Evolutionary conservation across 2,113 vertebrate species (phyloP), one percentile per base, ranked within the genome.

Genomic region (Heliornis fulica): DNA sequence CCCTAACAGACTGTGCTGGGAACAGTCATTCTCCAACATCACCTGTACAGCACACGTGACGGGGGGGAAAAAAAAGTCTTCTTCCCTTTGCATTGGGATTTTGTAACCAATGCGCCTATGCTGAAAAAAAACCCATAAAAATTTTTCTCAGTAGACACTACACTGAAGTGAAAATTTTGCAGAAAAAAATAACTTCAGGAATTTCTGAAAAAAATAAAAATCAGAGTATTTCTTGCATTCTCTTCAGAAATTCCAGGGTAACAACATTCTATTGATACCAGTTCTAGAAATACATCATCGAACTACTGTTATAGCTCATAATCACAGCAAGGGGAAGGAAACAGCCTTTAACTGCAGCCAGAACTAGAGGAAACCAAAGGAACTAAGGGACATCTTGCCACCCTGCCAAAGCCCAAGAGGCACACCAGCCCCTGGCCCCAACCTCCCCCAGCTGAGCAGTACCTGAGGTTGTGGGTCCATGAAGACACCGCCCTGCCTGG

Each of bases 271-370:
- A 7, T 41, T 25, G 6, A 41, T 11, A 48, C 6, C 18, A 43
- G 10, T 18, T 21, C 41, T 36, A 7, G 7, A 22, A 31, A 31
- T 10, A 34, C 36, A 71, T 26, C 34, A 45, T 12, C 4, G 69
- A 10, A 34, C 10, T 20, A 6, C 8, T 40, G 13, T 15, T 11
- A 54, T 0, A 38, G 18, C 9, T 45, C 2, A 0, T 4, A 29
- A 6, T 16, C 18, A 46, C 29, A 75, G 3, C 5, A 2, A 74
- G 34, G 16, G 28, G 22, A 43, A 5, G 2, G 20, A 74, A 84
- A 57, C 18, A 32, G 0, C 4, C 21, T 72, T 36, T 14, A 28
- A n/a, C 32, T 21, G 3, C 63, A 80, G 31, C 3, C 34, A 70
- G 17, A 2, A 3, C n/a, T 5, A 2, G 18, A 29, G 48, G 34